These are phyloP conservation scores for Trichoplusia ni DNA, from an alignment of 1,140 invertebrate species.

Conservation along the genomic window DNA sequence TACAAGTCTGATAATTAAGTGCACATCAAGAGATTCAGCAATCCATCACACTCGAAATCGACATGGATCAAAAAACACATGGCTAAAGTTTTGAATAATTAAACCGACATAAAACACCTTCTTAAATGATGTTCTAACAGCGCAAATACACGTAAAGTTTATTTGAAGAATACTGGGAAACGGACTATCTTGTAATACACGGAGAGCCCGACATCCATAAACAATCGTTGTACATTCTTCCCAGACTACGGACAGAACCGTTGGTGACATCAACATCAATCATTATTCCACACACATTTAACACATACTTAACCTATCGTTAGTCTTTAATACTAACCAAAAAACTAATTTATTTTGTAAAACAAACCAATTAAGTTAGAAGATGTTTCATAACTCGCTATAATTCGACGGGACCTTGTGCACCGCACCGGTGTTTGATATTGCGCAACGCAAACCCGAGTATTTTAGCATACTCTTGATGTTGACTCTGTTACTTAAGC, in stretches of 20 bases:
- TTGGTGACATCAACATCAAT: neutral
- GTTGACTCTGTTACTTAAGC: slow-evolving; percentile 7
- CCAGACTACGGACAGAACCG: neutral
- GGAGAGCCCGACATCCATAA: too few relatives aligned
- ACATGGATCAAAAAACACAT: too few relatives aligned
- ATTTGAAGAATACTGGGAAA: neutral
- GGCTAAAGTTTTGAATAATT: too few relatives aligned
- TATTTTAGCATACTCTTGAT: slow-evolving; percentile 23
- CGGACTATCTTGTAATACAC: neutral
- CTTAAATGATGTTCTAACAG: neutral
- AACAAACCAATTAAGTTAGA: slow-evolving; percentile 24
- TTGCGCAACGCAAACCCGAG: slow-evolving; percentile 7
- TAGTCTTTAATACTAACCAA: neutral
- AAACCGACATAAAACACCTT: neutral
- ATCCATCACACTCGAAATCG: too few relatives aligned
- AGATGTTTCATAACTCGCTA: slow-evolving; percentile 29
- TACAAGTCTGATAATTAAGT: too few relatives aligned
- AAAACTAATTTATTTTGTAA: slow-evolving; percentile 22
- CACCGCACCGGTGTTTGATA: neutral
- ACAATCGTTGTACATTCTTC: too few relatives aligned
- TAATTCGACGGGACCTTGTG: slow-evolving; percentile 21
- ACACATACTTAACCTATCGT: neutral
- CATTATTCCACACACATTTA: neutral
- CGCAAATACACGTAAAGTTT: neutral
- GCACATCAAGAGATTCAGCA: too few relatives aligned